Evolutionary conservation across 2,888 invertebrate species (phyloP), one percentile per base, ranked within the genome.

Genomic region (Tortrix viridana): DNA sequence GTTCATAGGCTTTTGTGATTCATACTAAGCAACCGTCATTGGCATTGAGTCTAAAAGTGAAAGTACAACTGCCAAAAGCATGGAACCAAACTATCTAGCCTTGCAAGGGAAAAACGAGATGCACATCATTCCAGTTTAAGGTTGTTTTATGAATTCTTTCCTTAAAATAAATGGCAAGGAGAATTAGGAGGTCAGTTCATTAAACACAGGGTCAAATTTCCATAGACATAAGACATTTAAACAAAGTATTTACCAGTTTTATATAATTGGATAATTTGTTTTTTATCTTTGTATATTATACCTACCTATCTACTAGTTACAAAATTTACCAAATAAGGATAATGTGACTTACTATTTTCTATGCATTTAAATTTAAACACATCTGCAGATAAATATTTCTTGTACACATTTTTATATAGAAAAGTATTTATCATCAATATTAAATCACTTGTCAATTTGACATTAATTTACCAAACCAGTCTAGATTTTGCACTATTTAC

Each of bases 31-130:
- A 71, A 80, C 85, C 76, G 81, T 88, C 88, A 89, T 81, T 87
- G 88, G 88, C 88, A 89, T 88, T 88, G 87, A 88, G 84, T 84
- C 78, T 83, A 88, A 86, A 90, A 91, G 91, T 91, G 91, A 91
- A 91, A 91, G 91, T 90, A 75, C 76, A 72, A 71, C 75, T 74
- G 75, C 78, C 77, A 75, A 84, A 83, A 84, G 81, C 81, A 84
- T 81, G 77, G 77, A 81, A 73, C 76, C 68, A 74, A 77, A 82
- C 80, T 80, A 80, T 75, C 77, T 79, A 80, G 76, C 69, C 59
- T 71, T 72, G 69, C 71, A 71, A 73, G 69, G 58, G 69, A 65
- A 66, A 66, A 66, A 65, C 65, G 69, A 69, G 69, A 70, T 68
- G 67, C 57, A 58, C 53, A 65, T 57, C 65, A 47, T 70, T 70